These are phyloP conservation scores for Gonioctena quinquepunctata DNA, from an alignment of 1,140 invertebrate genomes.

Conservation along the genomic window DNA sequence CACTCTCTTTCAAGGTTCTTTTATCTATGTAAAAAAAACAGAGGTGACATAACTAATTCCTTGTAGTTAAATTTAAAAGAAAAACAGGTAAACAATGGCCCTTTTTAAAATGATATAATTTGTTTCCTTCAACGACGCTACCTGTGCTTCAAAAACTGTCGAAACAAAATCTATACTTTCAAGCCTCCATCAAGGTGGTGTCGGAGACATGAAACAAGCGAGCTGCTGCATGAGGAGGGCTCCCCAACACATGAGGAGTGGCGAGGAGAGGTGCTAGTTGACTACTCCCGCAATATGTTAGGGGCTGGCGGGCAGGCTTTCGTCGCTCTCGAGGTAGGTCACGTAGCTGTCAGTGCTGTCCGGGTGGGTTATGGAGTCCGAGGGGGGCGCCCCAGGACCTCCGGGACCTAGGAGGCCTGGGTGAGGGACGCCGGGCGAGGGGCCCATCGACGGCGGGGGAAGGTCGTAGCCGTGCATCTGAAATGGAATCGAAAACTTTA, in stretches of 20 bases:
- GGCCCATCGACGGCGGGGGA: constrained; percentile 60
- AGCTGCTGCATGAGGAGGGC: constrained; percentile 14
- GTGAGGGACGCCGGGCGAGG: constrained; percentile 55
- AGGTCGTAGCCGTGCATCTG: constrained; percentile 91
- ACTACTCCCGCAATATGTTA: constrained; percentile 52
- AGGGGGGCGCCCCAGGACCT: constrained; percentile 59
- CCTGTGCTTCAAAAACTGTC: too few relatives aligned
- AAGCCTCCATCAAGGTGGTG: neutral
- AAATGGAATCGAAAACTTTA: constrained; percentile 20
- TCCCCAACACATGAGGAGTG: constrained; percentile 14
- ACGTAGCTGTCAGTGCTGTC: constrained; percentile 87
- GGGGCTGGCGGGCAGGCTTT: constrained; percentile 71
- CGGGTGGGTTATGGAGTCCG: constrained; percentile 71
- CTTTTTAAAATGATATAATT: too few relatives aligned
- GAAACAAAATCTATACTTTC: neutral
- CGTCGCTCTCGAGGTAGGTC: constrained; percentile 86
- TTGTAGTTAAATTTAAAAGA: too few relatives aligned
- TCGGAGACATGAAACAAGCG: neutral
- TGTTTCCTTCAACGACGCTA: too few relatives aligned
- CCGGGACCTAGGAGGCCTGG: constrained; percentile 45
- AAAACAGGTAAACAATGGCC: too few relatives aligned
- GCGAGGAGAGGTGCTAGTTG: constrained; percentile 12
- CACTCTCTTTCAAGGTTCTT: too few relatives aligned
- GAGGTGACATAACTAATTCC: too few relatives aligned
- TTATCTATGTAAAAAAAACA: too few relatives aligned